Base-by-base conservation (phyloP, 2,113 vertebrate genomes). In the Rhegmatorhina hoffmannsi region DNA sequence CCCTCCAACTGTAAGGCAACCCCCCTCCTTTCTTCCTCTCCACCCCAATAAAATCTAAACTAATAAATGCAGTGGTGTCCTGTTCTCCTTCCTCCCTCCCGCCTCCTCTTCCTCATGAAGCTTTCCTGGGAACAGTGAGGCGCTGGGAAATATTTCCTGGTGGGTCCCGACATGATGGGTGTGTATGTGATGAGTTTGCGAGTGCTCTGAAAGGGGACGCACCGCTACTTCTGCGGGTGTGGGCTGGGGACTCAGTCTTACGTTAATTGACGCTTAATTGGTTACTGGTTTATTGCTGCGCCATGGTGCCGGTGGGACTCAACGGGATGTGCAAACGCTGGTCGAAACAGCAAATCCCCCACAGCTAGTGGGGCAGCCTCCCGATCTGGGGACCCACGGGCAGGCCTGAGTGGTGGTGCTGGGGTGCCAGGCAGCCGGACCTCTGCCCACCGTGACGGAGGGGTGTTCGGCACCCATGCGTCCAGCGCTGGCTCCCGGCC, bases 11-110 rank as follows among this genome's bases (percentile, higher is more conserved):
- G 97, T 98, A 98, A 98, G 98, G 98, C 96, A 94, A 93, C n/a
- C 63, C 62, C n/a, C 56, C 62, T 60, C 47, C 93, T 90, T 94
- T 76, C 96, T 47, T 59, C 50, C 59, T 91, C 79, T 84, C 93
- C 94, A 97, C 77, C 84, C 93, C 94, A 98, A 98, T 98, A 98
- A 98, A 97, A 97, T 93, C 94, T 97, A 94, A 92, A 94, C 96
- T 93, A 97, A 97, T 96, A 82, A 97, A 96, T 3, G 12, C 9
- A 56, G 94, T 66, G 33, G 95, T 97, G 90, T 94, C 80, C 81
- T 97, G 97, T 97, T 83, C 96, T 98, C 89, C 92, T 97, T 96
- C 89, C 93, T 67, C 56, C 38, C 33, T n/a, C 21, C 40, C 4
- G 4, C 33, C 52, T 49, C 36, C 47, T 47, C 56, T 29, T 75